A percentile compares a stretch with the other conserved stretches of the same genome.
Evolutionary conservation across 2,888 invertebrate species (phyloP).

Genomic region (Lasius platythorax): DNA sequence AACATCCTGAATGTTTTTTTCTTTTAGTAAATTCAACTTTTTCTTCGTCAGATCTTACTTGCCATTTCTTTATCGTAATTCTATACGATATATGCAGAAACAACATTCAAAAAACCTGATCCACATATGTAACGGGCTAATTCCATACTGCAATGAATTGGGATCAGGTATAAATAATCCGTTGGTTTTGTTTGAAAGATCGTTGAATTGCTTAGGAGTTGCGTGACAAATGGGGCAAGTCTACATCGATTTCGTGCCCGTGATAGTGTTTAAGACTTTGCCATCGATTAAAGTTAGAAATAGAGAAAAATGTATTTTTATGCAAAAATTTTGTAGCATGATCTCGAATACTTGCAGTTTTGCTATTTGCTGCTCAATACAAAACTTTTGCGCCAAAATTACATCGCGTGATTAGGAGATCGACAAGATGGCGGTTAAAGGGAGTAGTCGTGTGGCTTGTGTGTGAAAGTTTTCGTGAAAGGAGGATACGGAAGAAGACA

Average conservation of each 20-base stretch:
- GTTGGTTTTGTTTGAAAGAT: not conserved
- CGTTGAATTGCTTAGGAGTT: not conserved
- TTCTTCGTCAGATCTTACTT: not conserved
- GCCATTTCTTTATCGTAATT: not conserved
- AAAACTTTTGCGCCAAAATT: not conserved
- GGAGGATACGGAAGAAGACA: too few relatives aligned
- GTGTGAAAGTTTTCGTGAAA: too few relatives aligned
- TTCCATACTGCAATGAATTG: not conserved
- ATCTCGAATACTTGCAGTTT: too few relatives aligned
- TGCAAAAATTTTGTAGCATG: too few relatives aligned
- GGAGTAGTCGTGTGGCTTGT: too few relatives aligned
- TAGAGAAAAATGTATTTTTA: not conserved
- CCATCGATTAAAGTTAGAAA: not conserved
- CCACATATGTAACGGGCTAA: not conserved
- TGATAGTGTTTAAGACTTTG: not conserved
- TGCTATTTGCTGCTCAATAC: too few relatives aligned
- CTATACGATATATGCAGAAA: not conserved
- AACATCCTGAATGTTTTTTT: not conserved
- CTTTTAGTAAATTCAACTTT: not conserved
- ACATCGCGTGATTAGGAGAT: not conserved
- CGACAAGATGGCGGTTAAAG: too few relatives aligned
- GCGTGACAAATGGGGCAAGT: not conserved
- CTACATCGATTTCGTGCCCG: not conserved
- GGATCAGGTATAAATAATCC: not conserved
- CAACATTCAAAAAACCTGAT: not conserved